Evolutionary conservation across 2,888 invertebrate genomes (phyloP), one percentile per base, ranked within the genome.

Genomic region (Parasteatoda lunata): DNA sequence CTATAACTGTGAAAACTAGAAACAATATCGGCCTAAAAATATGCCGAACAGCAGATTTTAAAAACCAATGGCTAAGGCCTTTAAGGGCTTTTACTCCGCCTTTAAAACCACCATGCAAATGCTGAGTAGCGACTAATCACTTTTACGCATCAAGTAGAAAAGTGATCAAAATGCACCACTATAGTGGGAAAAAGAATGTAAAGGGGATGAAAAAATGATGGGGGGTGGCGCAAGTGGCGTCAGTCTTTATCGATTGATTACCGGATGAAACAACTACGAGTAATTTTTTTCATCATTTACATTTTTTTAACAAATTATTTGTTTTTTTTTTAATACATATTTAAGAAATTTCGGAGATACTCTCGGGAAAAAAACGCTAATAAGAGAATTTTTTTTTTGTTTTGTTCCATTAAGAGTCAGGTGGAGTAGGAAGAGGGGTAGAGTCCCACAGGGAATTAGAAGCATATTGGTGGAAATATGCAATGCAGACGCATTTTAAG

Each of bases 21-120:
- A 86, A 86, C 85, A 86, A 86, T 86, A 86, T 86, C 76, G 80
- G 85, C 65, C 71, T 49, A 48, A 71, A 80, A 86, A 86, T 86
- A 69, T 77, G 85, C 85, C 85, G 71, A 80, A 76, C 80, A 80
- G 76, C 85, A 79, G 77, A 80, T 86, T 86, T 86, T 80, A 86
- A 86, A 86, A 86, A 86, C 85, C 85, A 80, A 86, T 86, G 85
- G 85, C 85, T 85, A 75, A 85, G 75, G 75, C 85, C 80, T 86
- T 80, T 80, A 86, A 77, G 80, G 78, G 77, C 72, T 86, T 85
- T 86, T 80, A 80, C 76, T 70, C 80, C 71, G 71, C 85, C 77
- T 80, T 80, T 80, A 80, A 85, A 86, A 86, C 78, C 80, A 64
- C 77, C 80, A 86, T 86, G 85, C 85, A 86, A 86, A 86, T 86